Evolutionary conservation across 2,797 vertebrate species (phyloP).

Genomic region (Aeoliscus strigatus): DNA sequence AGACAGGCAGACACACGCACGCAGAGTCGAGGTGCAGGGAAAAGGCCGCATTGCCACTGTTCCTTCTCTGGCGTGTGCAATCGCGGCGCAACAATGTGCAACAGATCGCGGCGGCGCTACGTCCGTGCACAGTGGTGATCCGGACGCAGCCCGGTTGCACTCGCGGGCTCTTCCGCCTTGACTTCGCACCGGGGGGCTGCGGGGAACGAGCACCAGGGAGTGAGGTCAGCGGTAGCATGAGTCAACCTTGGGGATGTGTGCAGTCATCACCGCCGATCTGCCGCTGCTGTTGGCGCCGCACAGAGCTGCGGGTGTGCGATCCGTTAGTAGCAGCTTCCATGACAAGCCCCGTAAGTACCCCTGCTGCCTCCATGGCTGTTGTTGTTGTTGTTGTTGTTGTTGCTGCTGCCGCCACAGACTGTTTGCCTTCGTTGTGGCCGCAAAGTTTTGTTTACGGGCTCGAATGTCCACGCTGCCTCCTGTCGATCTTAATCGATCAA

Average conservation of each 20-base stretch:
- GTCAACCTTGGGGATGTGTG: constrained; percentile 76
- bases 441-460: constrained; percentile 56
- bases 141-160: constrained; percentile 32
- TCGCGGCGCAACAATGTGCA: constrained; percentile 62
- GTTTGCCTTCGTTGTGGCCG: constrained; percentile 22
- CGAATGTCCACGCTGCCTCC: not conserved
- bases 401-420: constrained; percentile 12
- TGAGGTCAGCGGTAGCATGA: constrained; percentile 80
- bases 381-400: constrained; percentile 8
- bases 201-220: constrained; percentile 44
- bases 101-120: constrained; percentile 26
- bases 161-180: constrained; percentile 41
- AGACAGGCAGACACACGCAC: constrained; percentile 57
- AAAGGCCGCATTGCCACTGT: constrained; percentile 48
- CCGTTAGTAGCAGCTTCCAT: constrained; percentile 26
- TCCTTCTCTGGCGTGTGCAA: constrained; percentile 45
- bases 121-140: constrained; percentile 43
- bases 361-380: constrained; percentile 8
- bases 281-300: constrained; percentile 22
- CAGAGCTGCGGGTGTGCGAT: constrained; percentile 46
- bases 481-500: too few relatives aligned
- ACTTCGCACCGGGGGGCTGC: constrained; percentile 23
- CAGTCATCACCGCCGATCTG: constrained; percentile 65
- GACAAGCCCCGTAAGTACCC: constrained; percentile 58
- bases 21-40: constrained; percentile 39